These are phyloP conservation scores for Zaprionus lineosus DNA, from an alignment of 2,888 invertebrate species.

Conservation along the genomic window DNA sequence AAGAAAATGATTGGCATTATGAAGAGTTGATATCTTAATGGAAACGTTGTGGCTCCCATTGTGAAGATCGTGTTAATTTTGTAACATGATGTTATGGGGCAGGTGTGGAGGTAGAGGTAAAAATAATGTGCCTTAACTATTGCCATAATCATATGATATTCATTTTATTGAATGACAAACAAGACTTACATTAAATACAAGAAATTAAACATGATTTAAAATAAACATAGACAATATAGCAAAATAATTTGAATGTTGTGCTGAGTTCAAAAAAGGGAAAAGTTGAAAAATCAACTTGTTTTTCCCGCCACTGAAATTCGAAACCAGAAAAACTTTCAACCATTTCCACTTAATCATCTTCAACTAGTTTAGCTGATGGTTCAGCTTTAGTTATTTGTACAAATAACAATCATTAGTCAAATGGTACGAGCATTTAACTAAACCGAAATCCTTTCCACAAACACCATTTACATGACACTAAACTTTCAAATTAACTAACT, in stretches of 20 bases:
- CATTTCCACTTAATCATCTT: too few relatives aligned
- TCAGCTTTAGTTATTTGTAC: slow-evolving; percentile 22
- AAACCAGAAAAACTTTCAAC: too few relatives aligned
- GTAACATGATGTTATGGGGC: slow-evolving; percentile 30
- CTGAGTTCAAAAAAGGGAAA: background rate
- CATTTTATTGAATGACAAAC: background rate
- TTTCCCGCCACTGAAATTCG: too few relatives aligned
- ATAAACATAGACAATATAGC: too few relatives aligned
- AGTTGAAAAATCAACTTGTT: too few relatives aligned
- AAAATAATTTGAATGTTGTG: too few relatives aligned
- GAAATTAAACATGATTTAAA: too few relatives aligned
- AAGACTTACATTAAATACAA: background rate
- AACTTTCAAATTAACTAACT: slow-evolving; percentile 58
- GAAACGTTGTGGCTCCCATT: slow-evolving; percentile 10
- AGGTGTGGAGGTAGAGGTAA: slow-evolving; percentile 2
- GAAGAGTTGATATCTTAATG: slow-evolving; percentile 40
- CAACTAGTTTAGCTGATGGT: too few relatives aligned
- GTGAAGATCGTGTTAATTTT: slow-evolving; percentile 17
- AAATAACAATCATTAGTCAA: slow-evolving; percentile 59
- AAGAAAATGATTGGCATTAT: slow-evolving; percentile 32
- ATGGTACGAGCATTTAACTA: slow-evolving; percentile 40
- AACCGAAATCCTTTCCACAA: slow-evolving; percentile 41
- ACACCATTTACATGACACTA: slow-evolving; percentile 45
- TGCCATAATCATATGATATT: background rate
- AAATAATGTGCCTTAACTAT: slow-evolving; percentile 5